phyloP scores from a whole-genome alignment of 2,113 vertebrate species.

The Leucopsar rothschildi region DNA sequence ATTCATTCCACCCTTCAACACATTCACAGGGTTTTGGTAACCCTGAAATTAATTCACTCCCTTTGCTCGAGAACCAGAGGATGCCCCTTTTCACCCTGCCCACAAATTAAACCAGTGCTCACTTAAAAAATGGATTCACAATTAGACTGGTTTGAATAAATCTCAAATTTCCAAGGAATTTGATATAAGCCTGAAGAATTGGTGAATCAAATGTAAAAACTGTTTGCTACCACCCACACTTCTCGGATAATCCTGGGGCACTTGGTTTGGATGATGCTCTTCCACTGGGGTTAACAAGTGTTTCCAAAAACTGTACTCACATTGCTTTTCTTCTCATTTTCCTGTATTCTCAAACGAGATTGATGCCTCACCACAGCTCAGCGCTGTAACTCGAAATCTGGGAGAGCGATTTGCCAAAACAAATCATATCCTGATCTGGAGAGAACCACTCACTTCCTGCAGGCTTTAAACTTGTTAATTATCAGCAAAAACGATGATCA shows the following conservation, averaged over 20 bases:
- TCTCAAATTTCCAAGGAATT: neutral
- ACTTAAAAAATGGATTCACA: neutral
- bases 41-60: neutral
- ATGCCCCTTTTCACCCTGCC: neutral
- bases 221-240: neutral
- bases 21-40: neutral
- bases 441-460: neutral
- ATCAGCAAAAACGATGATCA: neutral
- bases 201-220: neutral
- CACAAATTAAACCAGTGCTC: neutral
- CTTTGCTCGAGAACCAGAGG: neutral
- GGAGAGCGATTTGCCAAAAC: neutral
- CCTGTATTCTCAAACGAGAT: neutral
- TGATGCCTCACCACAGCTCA: neutral
- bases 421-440: neutral
- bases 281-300: neutral
- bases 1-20: neutral
- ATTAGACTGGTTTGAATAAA: neutral
- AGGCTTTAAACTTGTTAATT: constrained; percentile 11
- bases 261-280: neutral
- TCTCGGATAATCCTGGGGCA: neutral
- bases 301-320: neutral
- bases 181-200: neutral
- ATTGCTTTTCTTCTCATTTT: neutral
- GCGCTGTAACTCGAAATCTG: neutral